Percentiles rank a stretch among this genome's conserved stretches.
Conservation (phyloP, 1,140 invertebrate genomes). For the Drosophila serrata region DNA sequence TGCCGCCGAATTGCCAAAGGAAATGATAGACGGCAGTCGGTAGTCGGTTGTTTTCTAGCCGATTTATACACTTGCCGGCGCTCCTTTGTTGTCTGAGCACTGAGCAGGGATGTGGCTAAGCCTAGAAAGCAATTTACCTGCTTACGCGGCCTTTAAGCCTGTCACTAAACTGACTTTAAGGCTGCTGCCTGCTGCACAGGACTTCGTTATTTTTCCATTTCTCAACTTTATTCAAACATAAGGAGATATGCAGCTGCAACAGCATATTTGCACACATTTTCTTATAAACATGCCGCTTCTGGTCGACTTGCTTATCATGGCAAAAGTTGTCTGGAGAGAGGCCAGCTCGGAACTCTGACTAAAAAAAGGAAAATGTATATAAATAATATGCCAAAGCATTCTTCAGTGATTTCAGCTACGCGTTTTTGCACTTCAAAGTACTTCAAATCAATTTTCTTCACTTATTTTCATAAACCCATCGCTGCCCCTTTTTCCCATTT, state of each 20-base stretch:
- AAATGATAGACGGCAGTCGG: constrained; percentile 78
- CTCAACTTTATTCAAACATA: constrained; percentile 65
- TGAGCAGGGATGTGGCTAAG: constrained; percentile 39
- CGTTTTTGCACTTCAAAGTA: constrained; percentile 83
- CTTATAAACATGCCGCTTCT: constrained; percentile 62
- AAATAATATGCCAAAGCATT: constrained; percentile 83
- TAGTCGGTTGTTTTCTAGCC: constrained; percentile 77
- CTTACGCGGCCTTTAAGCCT: constrained; percentile 43
- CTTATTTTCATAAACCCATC: constrained; percentile 80
- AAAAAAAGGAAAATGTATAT: constrained; percentile 49
- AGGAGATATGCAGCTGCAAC: constrained; percentile 58
- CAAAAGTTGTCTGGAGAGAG: constrained; percentile 61
- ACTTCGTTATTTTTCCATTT: constrained; percentile 40
- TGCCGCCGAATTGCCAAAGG: constrained; percentile 63
- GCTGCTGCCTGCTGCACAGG: not conserved
- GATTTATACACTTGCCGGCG: constrained; percentile 74
- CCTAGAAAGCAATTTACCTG: constrained; percentile 62
- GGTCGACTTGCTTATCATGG: constrained; percentile 77
- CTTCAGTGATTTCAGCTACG: constrained; percentile 80
- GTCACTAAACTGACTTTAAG: constrained; percentile 18
- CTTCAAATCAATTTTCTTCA: constrained; percentile 83
- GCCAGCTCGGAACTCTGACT: not conserved
- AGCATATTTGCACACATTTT: constrained; percentile 30
- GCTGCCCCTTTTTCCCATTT: constrained; percentile 25
- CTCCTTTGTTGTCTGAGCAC: constrained; percentile 72